Evolutionary conservation across 2,113 vertebrate genomes (phyloP).

Genomic region (Morone saxatilis): DNA sequence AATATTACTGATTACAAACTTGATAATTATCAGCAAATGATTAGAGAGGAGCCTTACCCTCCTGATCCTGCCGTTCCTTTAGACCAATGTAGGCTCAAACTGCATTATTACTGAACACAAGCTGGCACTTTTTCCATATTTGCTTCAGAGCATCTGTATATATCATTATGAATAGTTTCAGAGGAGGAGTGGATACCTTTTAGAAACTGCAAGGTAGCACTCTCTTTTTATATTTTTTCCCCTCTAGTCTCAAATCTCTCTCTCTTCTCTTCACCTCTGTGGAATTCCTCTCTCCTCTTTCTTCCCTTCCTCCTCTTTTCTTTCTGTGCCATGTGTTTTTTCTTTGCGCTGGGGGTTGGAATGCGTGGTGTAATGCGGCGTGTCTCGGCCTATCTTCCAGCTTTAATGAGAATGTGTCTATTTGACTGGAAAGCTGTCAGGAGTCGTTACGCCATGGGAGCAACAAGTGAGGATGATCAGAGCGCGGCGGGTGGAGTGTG

Average conservation of each 20-base stretch:
- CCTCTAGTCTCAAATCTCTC: neutral
- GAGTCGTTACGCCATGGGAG: constrained; percentile 60
- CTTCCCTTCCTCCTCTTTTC: neutral
- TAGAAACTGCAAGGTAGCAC: neutral
- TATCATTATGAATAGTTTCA: neutral
- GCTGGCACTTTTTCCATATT: neutral
- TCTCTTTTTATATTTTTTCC: neutral
- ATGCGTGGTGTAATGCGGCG: constrained; percentile 70
- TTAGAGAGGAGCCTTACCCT: neutral
- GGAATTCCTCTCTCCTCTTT: constrained; percentile 32
- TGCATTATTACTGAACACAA: neutral
- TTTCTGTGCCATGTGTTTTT: constrained; percentile 12
- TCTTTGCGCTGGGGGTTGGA: constrained; percentile 52
- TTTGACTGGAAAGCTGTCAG: constrained; percentile 85
- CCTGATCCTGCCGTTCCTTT: neutral
- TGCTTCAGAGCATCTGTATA: neutral
- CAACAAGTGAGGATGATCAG: constrained; percentile 41
- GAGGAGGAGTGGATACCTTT: neutral
- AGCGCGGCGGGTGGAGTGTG: neutral
- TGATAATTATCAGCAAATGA: neutral
- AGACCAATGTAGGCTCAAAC: neutral
- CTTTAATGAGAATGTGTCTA: constrained; percentile 77
- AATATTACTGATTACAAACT: neutral
- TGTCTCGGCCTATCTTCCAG: constrained; percentile 73
- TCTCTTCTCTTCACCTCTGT: constrained; percentile 19